Percentiles rank a stretch among this genome's conserved stretches.
phyloP scores from a whole-genome alignment of 2,797 vertebrate genomes.

The Clamator glandarius region DNA sequence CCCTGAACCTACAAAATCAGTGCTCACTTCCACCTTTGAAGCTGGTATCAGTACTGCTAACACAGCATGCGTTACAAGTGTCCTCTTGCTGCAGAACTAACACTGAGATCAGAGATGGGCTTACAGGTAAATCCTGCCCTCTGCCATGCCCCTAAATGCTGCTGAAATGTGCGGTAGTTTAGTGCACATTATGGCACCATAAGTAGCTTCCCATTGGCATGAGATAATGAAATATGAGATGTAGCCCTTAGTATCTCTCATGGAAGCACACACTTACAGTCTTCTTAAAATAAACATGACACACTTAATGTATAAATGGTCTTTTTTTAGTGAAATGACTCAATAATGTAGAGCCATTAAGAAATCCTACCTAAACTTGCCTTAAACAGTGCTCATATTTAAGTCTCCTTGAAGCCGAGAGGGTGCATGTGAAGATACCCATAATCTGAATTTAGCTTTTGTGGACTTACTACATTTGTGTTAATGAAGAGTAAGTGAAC shows the following conservation, averaged over 20 bases:
- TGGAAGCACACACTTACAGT: neutral
- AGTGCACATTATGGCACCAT: accelerated
- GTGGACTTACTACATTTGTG: neutral
- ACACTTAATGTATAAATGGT: neutral
- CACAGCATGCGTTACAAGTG: neutral
- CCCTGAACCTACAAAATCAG: neutral
- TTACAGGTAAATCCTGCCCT: neutral
- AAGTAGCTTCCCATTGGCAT: neutral
- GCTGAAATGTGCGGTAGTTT: neutral
- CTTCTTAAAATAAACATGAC: neutral
- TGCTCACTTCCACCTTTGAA: neutral
- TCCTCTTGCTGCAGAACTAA: neutral
- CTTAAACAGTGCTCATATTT: neutral
- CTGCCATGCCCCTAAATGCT: neutral
- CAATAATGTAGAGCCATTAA: neutral
- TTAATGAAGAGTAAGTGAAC: neutral
- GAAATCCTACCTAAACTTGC: neutral
- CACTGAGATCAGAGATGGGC: accelerated
- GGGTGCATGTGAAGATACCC: neutral
- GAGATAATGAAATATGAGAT: neutral
- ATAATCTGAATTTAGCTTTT: neutral
- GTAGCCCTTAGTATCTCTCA: neutral
- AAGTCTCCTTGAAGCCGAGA: neutral
- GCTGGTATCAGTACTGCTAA: neutral
- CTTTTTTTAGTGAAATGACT: neutral